Evolutionary conservation across 2,888 invertebrate genomes (phyloP).

Genomic region (Rotaria sp.): DNA sequence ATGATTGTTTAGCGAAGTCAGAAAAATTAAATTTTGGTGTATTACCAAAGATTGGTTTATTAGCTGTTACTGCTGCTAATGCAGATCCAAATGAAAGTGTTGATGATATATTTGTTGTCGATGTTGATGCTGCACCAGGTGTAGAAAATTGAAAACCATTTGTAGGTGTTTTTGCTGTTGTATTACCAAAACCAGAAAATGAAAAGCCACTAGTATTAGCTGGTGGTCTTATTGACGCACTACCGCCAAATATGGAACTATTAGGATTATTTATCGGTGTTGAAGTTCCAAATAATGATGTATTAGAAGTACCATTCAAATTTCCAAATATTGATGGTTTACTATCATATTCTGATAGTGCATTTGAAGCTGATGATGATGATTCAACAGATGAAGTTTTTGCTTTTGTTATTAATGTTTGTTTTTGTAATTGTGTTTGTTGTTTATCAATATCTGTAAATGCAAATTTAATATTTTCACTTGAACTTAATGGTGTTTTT

Average conservation of each 20-base stretch:
- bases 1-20: no score
- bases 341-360: not conserved
- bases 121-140: not conserved
- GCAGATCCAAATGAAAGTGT: not conserved
- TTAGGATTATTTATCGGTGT: not conserved
- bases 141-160: not conserved
- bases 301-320: not conserved
- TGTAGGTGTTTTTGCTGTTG: not conserved
- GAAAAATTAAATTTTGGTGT: no score
- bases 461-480: not conserved
- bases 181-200: not conserved
- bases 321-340: not conserved
- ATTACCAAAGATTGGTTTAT: no score
- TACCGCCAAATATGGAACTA: not conserved
- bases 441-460: not conserved
- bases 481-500: not conserved
- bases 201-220: not conserved
- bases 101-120: not conserved
- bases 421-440: not conserved
- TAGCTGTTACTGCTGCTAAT: not conserved
- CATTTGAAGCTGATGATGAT: not conserved
- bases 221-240: not conserved
- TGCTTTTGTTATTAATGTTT: not conserved
- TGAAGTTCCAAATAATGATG: not conserved
- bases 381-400: not conserved